Percentiles rank a stretch among this genome's conserved stretches.
These are phyloP conservation scores for Amia ocellicauda DNA, from an alignment of 2,113 vertebrate species.

Conservation along the genomic window DNA sequence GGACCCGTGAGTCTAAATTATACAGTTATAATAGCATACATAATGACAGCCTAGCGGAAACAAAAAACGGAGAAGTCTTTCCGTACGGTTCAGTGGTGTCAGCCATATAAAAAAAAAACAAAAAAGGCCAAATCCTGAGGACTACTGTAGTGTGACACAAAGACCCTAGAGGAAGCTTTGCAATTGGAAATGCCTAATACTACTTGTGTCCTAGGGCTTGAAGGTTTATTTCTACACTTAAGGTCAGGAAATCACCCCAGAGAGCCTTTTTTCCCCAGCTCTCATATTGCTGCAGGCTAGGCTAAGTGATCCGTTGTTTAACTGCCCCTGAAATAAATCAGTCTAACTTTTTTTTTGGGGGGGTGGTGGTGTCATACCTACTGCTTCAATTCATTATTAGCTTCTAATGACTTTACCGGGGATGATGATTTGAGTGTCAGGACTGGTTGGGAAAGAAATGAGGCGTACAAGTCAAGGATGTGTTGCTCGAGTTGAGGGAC, in stretches of 20 bases:
- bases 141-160: not conserved
- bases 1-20: too few species aligned
- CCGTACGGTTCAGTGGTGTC: not conserved
- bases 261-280: not conserved
- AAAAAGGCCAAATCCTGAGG: not conserved
- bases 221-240: conserved; percentile 3
- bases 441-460: conserved; percentile 2
- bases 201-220: not conserved
- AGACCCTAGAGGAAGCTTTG: conserved; percentile 2
- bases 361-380: not conserved
- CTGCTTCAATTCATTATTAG: not conserved
- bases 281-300: not conserved
- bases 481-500: not conserved
- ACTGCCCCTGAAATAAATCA: not conserved
- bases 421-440: not conserved
- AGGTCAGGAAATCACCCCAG: not conserved
- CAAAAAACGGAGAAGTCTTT: not conserved
- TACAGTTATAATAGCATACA: not conserved
- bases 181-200: not conserved
- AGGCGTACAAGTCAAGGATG: not conserved
- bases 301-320: conserved; percentile 6
- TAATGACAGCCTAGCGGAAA: not conserved
- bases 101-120: not conserved
- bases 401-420: conserved; percentile 3
- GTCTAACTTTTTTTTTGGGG: not conserved